Evolutionary conservation across 2,113 vertebrate species (phyloP), one percentile per base, ranked within the genome.

Genomic region (Atractosteus spatula): DNA sequence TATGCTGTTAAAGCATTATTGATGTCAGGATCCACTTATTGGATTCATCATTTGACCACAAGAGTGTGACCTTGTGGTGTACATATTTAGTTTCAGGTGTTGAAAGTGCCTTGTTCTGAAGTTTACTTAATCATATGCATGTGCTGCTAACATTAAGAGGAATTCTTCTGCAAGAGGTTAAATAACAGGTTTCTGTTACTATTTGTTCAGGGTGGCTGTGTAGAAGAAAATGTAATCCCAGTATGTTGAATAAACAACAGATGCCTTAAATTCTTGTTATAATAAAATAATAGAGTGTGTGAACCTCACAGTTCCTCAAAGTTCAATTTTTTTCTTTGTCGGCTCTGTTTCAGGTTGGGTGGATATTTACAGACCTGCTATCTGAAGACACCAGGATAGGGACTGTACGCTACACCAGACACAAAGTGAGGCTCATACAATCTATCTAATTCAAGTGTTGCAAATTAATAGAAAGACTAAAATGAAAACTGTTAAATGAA

Each of bases 351-450:
- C 65, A 99, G 97, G 94, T 99, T 70, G 97, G 97, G 57, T 99
- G 97, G 97, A 99, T 99, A 86, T 99, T 99, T 77, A 96, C 97
- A 14, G 97, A 99, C 77, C 90, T 99, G 55, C 84, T 99, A 59
- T 98, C 97, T 0, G 97, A 99, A 81, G 96, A 99, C 66, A 99
- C 94, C 1, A 94, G 96, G 76, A 98, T 97, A 91, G 97, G 97
- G 0, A 99, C 97, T 0, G 97, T 99, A 67, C 93, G 94, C 17
- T 99, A 96, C 88, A 92, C 91, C 70, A 93, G 97, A 56, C 98
- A 99, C 83, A 91, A 96, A 89, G 97, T 97, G 80, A 94, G 89
- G 0, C 10, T 17, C 13, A 13, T 44, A 13, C 5, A 59, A 16
- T 59, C 57, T 16, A n/a, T 59, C 14, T 51, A 51, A 51, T 10